phyloP scores from a whole-genome alignment of 2,113 vertebrate species.

The Mastomys natalensis region DNA sequence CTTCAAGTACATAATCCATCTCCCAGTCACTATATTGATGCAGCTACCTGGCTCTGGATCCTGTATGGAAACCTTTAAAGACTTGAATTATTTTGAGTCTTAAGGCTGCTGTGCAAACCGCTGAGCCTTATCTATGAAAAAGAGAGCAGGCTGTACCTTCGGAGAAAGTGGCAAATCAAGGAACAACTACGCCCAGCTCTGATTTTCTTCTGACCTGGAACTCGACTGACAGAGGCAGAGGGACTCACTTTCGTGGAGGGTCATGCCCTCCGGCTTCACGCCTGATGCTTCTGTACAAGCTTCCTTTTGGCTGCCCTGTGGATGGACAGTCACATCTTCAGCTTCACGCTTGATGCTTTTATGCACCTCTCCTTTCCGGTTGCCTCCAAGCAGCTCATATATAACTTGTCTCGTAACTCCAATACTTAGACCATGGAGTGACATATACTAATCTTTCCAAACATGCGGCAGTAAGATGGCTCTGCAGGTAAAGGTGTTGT shows the following conservation, averaged over 20 bases:
- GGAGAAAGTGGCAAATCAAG: background rate
- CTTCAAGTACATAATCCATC: background rate
- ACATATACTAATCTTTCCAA: background rate
- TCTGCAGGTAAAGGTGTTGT: background rate
- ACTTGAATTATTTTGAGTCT: no score
- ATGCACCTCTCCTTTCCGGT: background rate
- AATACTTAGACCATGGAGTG: background rate
- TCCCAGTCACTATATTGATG: no score
- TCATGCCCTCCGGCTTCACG: background rate
- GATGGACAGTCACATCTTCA: background rate
- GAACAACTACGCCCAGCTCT: background rate
- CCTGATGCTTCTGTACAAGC: fast-evolving
- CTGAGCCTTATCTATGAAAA: no score
- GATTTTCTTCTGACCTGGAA: background rate
- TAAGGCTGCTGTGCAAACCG: background rate
- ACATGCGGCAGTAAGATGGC: background rate
- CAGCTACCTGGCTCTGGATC: background rate
- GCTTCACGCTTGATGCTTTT: background rate
- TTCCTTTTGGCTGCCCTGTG: background rate
- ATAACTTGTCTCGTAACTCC: background rate
- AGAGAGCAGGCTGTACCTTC: background rate
- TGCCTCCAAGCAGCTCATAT: background rate
- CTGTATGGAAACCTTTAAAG: background rate
- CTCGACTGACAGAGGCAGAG: background rate
- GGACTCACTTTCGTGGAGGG: background rate